phyloP scores from a whole-genome alignment of 2,888 invertebrate genomes.

The Marasmarcha lunaedactyla region DNA sequence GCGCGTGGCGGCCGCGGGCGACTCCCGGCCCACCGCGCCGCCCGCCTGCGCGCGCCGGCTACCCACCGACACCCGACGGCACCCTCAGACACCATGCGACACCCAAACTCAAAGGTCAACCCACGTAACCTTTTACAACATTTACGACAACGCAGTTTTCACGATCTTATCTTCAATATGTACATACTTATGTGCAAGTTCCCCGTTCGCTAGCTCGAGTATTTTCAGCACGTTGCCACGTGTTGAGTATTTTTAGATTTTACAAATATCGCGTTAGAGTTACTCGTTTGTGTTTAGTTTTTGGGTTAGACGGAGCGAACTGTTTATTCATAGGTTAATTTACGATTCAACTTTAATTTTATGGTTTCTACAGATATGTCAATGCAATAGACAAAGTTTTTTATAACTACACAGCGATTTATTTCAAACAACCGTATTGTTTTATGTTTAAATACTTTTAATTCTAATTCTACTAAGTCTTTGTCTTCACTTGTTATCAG shows the following conservation, averaged over 20 bases:
- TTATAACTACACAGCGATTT: no score
- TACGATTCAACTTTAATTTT: no score
- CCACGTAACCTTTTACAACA: no score
- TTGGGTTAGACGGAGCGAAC: no score
- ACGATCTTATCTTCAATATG: slow-evolving; percentile 12
- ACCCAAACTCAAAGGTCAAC: slow-evolving; percentile 15
- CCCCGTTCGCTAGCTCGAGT: slow-evolving; percentile 9
- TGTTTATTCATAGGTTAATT: no score
- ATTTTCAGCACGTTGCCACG: slow-evolving; percentile 25
- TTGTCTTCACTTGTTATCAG: no score
- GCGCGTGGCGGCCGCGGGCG: slow-evolving; percentile 46
- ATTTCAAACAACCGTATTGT: no score
- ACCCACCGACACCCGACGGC: neutral
- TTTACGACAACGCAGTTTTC: neutral
- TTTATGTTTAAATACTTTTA: no score
- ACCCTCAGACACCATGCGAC: no score
- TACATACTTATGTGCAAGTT: slow-evolving; percentile 29
- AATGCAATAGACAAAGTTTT: no score
- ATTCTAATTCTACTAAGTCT: no score
- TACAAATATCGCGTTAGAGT: slow-evolving; percentile 13
- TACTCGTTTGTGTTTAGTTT: neutral
- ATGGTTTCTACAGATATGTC: no score
- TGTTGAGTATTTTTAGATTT: slow-evolving; percentile 26
- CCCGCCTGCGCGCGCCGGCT: slow-evolving; percentile 10
- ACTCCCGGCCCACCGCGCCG: slow-evolving; percentile 32